Base-by-base conservation (phyloP, 2,888 invertebrate genomes). In the Tetrapedia diversipes region DNA sequence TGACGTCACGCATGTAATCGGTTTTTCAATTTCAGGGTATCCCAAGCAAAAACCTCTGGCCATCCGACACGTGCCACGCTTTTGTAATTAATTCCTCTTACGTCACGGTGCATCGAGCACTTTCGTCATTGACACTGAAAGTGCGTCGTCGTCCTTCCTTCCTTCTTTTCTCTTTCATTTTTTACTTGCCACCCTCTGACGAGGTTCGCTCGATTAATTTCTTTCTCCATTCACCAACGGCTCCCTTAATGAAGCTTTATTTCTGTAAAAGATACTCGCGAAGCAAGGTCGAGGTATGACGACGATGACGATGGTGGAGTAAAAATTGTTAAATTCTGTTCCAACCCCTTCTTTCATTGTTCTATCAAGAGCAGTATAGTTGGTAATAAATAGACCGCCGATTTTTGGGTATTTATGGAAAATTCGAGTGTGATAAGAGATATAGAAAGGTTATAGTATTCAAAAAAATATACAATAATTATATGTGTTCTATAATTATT, bases 1-100 rank as follows among this genome's bases (percentile, higher is more conserved):
- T 61, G 60, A 76, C 75, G 72, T 76, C 75, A 72, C 6, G 0
- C 1, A 16, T 27, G 27, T 16, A 10, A 77, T 77, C 59, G 76
- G 19, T 53, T 51, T 64, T 51, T 11, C 1, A 68, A 47, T 59
- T 63, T 63, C 51, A 77, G 45, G 74, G 61, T 53, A 39, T 43
- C 19, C 11, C 16, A 27, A 54, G 49, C 54, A 67, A 43, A 56
- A 34, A 39, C n/a, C 27, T 24, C 27, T n/a, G n/a, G n/a, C n/a
- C n/a, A 1, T 16, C 29, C 14, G n/a, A 27, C 29, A 49, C 22
- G 11, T 19, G 6, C 14, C 4, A 0, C 24, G 43, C 57, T 53
- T 47, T 22, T 43, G 32, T 24, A 43, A 65, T 65, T 72, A 47
- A 41, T 57, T 24, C 53, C 19, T 3, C 16, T 34, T 51, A 2